Conservation (phyloP, 2,888 invertebrate genomes). For the Noctuana brunneofusca region DNA sequence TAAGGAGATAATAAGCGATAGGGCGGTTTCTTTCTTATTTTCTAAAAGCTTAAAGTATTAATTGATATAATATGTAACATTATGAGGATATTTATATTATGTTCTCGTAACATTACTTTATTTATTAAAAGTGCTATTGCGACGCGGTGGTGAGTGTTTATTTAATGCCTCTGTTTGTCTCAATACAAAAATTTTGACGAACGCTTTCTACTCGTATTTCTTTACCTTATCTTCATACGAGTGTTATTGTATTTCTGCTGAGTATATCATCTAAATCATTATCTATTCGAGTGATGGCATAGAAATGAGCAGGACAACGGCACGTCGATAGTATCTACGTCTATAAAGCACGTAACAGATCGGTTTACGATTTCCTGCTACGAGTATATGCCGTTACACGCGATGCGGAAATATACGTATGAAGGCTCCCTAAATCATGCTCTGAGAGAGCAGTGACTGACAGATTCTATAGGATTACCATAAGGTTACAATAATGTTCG, state of each 20-base stretch:
- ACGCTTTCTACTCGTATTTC: too few species aligned
- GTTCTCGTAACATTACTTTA: too few species aligned
- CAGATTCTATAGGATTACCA: background rate
- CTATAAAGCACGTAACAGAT: conserved; percentile 21
- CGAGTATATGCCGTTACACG: background rate
- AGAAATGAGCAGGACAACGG: background rate
- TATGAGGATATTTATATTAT: too few species aligned
- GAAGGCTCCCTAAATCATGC: background rate
- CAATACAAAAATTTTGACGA: too few species aligned
- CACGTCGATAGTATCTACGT: conserved; percentile 2
- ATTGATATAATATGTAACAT: too few species aligned
- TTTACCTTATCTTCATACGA: too few species aligned
- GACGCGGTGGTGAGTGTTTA: too few species aligned
- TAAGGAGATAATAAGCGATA: background rate
- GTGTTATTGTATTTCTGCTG: too few species aligned
- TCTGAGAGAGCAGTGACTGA: background rate
- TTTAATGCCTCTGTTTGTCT: too few species aligned
- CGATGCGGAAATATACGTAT: background rate
- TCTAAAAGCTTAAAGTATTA: too few species aligned
- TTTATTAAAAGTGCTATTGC: too few species aligned
- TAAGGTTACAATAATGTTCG: background rate
- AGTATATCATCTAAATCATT: too few species aligned
- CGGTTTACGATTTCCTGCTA: conserved; percentile 20
- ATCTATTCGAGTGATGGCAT: background rate
- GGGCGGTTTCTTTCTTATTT: background rate